Percentiles rank a stretch among this genome's conserved stretches.
phyloP scores from a whole-genome alignment of 64 coral and sea anemone species.

The Porites lutea region DNA sequence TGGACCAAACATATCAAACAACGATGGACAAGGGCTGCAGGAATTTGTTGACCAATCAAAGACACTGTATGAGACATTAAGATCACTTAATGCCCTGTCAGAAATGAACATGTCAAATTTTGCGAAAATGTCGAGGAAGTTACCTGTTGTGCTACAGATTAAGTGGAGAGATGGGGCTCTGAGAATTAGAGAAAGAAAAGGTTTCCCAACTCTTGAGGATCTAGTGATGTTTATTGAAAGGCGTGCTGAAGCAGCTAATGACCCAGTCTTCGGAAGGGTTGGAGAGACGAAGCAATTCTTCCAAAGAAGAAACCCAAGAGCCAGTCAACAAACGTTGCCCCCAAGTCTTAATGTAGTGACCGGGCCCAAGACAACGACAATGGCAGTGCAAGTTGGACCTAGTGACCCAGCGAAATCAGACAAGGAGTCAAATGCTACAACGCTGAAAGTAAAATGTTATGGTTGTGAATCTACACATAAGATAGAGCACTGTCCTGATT shows the following conservation, averaged over 20 bases:
- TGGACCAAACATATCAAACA: conserved; percentile 64
- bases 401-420: not conserved
- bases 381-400: conserved; percentile 49
- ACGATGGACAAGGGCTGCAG: conserved; percentile 47
- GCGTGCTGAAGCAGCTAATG: conserved; percentile 63
- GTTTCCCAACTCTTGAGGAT: conserved; percentile 42
- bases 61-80: conserved; percentile 65
- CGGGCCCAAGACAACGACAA: conserved; percentile 35
- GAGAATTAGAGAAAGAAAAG: conserved; percentile 23
- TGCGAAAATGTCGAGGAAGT: conserved; percentile 50
- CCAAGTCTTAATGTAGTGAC: not conserved
- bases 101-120: conserved; percentile 80
- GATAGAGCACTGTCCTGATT: conserved; percentile 50
- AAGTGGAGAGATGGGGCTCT: conserved; percentile 74
- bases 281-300: conserved; percentile 36
- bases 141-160: conserved; percentile 39
- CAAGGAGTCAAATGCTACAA: conserved; percentile 11
- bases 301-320: not conserved
- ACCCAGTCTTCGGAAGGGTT: conserved; percentile 62
- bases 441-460: conserved; percentile 17
- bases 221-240: conserved; percentile 47
- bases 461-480: conserved; percentile 50
- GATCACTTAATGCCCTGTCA: conserved; percentile 49
- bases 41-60: conserved; percentile 68
- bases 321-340: not conserved